Percentiles rank a stretch among this genome's conserved stretches.
These are phyloP conservation scores for Meda fulgida DNA, from an alignment of 2,797 vertebrate species.

Conservation along the genomic window DNA sequence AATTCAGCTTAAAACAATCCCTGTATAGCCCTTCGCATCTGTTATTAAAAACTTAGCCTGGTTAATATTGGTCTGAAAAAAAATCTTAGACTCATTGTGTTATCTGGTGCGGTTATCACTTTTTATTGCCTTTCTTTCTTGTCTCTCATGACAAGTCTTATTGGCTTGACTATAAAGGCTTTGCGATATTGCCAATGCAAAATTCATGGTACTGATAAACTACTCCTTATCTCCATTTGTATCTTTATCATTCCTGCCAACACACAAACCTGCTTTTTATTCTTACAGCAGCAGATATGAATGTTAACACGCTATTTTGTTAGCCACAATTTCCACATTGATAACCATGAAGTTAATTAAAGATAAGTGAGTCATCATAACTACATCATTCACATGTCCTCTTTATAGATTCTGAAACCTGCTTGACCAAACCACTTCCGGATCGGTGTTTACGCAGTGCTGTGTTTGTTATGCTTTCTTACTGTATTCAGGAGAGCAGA, in stretches of 20 bases:
- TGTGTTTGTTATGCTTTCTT: not conserved
- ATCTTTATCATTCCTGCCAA: not conserved
- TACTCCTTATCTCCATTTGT: not conserved
- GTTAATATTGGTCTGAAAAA: not conserved
- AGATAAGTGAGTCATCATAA: slow-evolving; percentile 17
- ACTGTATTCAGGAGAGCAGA: not conserved
- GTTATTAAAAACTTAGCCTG: not conserved
- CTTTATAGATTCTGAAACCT: not conserved
- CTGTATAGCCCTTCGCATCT: not conserved
- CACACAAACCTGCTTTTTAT: not conserved
- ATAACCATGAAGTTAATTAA: not conserved
- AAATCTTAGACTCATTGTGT: not conserved
- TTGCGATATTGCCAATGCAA: not conserved
- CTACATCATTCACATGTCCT: not conserved
- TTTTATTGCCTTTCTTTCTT: slow-evolving; percentile 12
- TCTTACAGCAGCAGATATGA: not conserved
- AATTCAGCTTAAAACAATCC: not conserved
- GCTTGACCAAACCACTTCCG: not conserved
- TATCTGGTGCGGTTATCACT: not conserved
- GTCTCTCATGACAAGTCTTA: not conserved
- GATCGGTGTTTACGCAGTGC: not conserved
- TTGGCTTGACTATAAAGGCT: not conserved
- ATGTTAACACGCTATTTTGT: not conserved
- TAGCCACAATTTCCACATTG: not conserved
- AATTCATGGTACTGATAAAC: not conserved